Base-by-base conservation (phyloP, 2,888 invertebrate genomes). In the Andrena hattorfiana region DNA sequence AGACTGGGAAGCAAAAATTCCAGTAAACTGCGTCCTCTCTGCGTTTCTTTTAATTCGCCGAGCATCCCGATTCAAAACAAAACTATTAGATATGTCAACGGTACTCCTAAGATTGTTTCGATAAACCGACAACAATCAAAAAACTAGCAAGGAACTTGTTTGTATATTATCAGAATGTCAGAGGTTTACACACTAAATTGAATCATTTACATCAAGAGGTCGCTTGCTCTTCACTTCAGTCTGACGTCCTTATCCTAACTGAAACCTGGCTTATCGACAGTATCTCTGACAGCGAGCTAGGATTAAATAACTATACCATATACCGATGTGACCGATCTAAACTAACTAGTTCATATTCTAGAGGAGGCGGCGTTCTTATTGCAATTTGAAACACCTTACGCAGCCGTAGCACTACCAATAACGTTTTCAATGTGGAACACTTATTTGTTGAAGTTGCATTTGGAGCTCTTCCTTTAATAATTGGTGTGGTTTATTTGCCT, bases 201-300 rank as follows among this genome's bases (percentile, higher is more conserved):
- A 48, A 26, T 8, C 13, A 63, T 26, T 42, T 63, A 16, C 23
- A 63, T 10, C 63, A 23, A 10, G 63, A 63, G 1, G 35, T 42
- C 23, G 42, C 35, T 26, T 63, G 26, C 23, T 63, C 42, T 42
- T 63, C 63, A 6, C 13, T 42, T 63, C 42, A 63, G 23, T 63
- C 23, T 13, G 42, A 63, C 42, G 35, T 63, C 23, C 4, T 63
- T 10, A 63, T 63, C 26, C 42, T 63, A 23, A 63, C 35, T 0
- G 42, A 63, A 42, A 20, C 63, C 63, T 63, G 63, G 42, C 63
- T 63, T 63, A 63, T 10, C 35, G 63, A 42, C 7, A 63, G 63
- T 23, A 42, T 59, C 28, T 28, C 28, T 59, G 28, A 59, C 59
- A 59, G 59, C 28, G 26, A 64, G 48, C 2, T 48, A 26, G 26